Evolutionary conservation across 2,888 invertebrate genomes (phyloP), one percentile per base, ranked within the genome.

Genomic region (Teleiodes luculella): DNA sequence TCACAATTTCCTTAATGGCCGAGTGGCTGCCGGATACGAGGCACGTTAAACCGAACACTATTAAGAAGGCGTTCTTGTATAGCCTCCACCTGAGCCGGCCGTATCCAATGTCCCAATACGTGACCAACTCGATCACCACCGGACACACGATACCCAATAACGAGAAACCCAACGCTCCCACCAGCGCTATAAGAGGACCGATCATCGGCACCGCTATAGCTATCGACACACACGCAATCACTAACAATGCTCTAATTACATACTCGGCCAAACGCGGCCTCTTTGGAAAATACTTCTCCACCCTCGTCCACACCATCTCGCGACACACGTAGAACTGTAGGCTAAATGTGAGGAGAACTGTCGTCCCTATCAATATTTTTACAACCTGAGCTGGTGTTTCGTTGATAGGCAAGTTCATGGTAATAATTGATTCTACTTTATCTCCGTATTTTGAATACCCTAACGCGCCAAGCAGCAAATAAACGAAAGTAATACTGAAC

Each of bases 251-350:
- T 13, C 35, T 35, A 7, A 35, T 7, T 5, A 35, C 8, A 7
- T 35, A 35, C 8, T 35, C 20, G 91, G 92, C 91, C 7, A 93
- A 55, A 3, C 80, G 66, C 41, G 92, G 91, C 56, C 90, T 90
- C 62, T 92, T 92, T 35, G 83, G 83, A 69, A 91, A 92, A 56
- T 84, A 88, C 0, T 93, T 91, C 70, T 94, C 93, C 28, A 97
- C 83, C 36, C 86, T 89, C 62, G 93, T 94, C 95, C 96, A 96
- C 20, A 93, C 93, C 63, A 97, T 95, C 70, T 95, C 94, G 58
- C 96, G 89, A 67, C 97, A 96, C 8, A 98, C 97, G 79, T 95
- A 97, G 76, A 97, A 96, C 84, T 97, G 97, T 28, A 97, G 91
- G n/a, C 95, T 95, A 74, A 96, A 97, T 0, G 96, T 95, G 69